Base-by-base conservation (phyloP, 2,888 invertebrate genomes). In the Scelioninae gen. 2 region DNA sequence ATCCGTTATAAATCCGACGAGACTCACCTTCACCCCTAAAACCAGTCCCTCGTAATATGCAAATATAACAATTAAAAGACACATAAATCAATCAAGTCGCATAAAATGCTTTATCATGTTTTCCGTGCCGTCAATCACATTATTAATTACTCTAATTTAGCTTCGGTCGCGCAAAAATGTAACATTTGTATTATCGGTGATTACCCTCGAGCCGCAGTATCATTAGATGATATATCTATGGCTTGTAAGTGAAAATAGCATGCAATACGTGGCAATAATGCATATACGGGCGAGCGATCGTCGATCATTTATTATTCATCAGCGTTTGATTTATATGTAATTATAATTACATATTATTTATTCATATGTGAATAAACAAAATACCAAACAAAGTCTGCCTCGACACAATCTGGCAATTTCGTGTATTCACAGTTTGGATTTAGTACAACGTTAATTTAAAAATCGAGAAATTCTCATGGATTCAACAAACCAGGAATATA, bases 121-220 rank as follows among this genome's bases (percentile, higher is more conserved):
- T 52, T 52, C 60, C 46, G 6, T 25, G 16, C 33, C 57, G 69
- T 55, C 57, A 57, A 57, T 70, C 41, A 41, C 16, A 31, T 48
- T 50, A 71, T 71, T 64, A 58, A 71, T 71, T 64, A 58, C 18
- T 33, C 9, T 18, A 35, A 57, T 63, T 63, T n/a, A 57, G 13
- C 28, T 41, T 28, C 9, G 28, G 10, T 37, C 28, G 45, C 3
- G 18, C 10, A 63, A 70, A 70, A 63, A 33, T 70, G 33, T 25
- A 52, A 41, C 57, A 50, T 58, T 55, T 64, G 50, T 50, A 70
- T 70, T 70, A 57, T n/a, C 19, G 3, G 33, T 50, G 57, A 63
- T 70, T 55, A 63, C n/a, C 31, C 45, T 22, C 22, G 41, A 69
- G 48, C 53, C 13, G 37, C 35, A 19, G 10, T 25, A 55, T 45